Base-by-base conservation (phyloP, 2,113 vertebrate species). In the Mus spicilegus region DNA sequence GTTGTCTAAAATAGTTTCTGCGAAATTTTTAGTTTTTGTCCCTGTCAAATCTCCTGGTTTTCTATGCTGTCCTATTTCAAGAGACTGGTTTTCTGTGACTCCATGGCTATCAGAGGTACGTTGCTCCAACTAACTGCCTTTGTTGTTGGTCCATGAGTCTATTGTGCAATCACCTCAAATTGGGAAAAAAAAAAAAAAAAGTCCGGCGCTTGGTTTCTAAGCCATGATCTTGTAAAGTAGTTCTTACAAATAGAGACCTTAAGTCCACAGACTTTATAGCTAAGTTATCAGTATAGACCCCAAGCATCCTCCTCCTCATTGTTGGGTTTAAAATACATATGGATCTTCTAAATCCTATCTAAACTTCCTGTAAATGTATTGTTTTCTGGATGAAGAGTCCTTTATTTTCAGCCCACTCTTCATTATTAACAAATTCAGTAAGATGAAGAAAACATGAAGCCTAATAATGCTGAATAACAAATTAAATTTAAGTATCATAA, bases 371-470 rank as follows among this genome's bases (percentile, higher is more conserved):
- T 89, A 36, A 33, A 63, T 78, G 51, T 78, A 39, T 58, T 61
- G 49, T 93, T 69, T 84, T 63, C 33, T 30, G 67, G 19, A 49
- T 17, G 61, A 63, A 77, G 26, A 46, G 11, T 42, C 7, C 19
- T 81, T 36, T 51, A n/a, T 58, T 63, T 90, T 61, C 24, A 39
- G 92, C 33, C 33, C 33, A 70, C 70, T 89, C 51, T 49, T 49
- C 49, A 49, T 81, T 90, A 13, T 81, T 93, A 70, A 28, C 5
- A 75, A 36, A 3, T 75, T 81, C 17, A 26, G 13, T 87, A 87
- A 93, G 49, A 94, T 58, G 73, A 92, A 75, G 42, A 93, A 93
- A 84, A 76, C 24, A 65, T 70, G 26, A 93, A 84, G 70, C 14
- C 36, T 70, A 26, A 65, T 42, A 70, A 22, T 93, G 24, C 54